These are phyloP conservation scores for Pogonus chalceus DNA, from an alignment of 1,140 invertebrate genomes.

Conservation along the genomic window DNA sequence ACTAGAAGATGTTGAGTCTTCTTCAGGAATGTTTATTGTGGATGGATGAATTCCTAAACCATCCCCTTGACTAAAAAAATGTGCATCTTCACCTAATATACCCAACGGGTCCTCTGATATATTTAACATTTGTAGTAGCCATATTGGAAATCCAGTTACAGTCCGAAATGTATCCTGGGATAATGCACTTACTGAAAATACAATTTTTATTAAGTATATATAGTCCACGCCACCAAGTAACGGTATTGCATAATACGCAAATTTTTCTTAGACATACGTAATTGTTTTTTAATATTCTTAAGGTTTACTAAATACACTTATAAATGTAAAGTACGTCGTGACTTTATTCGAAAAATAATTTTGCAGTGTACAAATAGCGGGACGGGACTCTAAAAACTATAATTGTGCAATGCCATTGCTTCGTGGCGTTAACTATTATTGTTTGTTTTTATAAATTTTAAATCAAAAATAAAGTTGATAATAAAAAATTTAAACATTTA, in stretches of 20 bases:
- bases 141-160: conserved; percentile 31
- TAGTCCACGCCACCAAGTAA: conserved; percentile 1
- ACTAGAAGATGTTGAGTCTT: background rate
- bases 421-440: no score
- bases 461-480: no score
- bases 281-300: background rate
- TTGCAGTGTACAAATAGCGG: no score
- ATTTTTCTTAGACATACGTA: background rate
- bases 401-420: no score
- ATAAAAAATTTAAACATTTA: no score
- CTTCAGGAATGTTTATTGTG: background rate
- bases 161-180: no score
- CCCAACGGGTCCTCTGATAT: conserved; percentile 18
- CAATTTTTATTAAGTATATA: conserved; percentile 14
- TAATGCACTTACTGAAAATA: no score
- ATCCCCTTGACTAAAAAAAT: conserved; percentile 34
- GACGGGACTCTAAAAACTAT: no score
- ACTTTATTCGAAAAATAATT: no score
- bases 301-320: no score
- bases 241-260: background rate
- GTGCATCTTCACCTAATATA: conserved; percentile 16
- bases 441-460: no score
- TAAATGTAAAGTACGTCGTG: no score
- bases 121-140: conserved; percentile 31
- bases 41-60: conserved; percentile 26